Evolutionary conservation across 1,140 invertebrate genomes (phyloP).

Genomic region (Platyscapa corneri): DNA sequence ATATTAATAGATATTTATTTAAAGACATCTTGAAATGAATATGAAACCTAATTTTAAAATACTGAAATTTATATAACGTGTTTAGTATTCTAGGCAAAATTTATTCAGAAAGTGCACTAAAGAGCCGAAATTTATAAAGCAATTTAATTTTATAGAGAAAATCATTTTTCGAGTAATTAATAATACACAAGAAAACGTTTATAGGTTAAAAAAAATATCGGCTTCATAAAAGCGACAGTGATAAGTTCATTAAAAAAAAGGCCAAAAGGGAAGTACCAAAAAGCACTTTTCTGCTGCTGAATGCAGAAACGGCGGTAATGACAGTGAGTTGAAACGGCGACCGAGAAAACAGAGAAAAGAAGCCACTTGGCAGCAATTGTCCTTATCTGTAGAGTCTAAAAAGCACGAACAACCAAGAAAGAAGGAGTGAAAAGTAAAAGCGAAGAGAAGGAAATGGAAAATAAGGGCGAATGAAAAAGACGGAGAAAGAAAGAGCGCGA

Average conservation of each 20-base stretch:
- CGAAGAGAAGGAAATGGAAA: not conserved
- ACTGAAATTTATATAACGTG: no score
- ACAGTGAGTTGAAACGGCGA: conserved; percentile 29
- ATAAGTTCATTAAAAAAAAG: conserved; percentile 12
- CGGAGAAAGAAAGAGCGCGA: not conserved
- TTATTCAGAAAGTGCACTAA: no score
- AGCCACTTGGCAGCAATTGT: conserved; percentile 61
- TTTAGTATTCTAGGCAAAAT: no score
- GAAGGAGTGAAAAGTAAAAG: conserved; percentile 40
- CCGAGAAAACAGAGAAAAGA: conserved; percentile 44
- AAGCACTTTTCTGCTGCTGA: conserved; percentile 29
- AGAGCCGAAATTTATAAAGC: not conserved
- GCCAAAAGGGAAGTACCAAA: not conserved
- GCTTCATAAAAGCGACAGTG: conserved; percentile 36
- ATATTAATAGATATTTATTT: no score
- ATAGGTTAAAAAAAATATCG: conserved; percentile 6
- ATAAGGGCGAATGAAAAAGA: not conserved
- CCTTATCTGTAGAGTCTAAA: conserved; percentile 55
- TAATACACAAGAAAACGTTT: not conserved
- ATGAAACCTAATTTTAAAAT: no score
- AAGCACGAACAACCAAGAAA: conserved; percentile 17
- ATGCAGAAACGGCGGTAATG: conserved; percentile 30
- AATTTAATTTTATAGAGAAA: not conserved
- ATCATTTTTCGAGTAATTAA: not conserved
- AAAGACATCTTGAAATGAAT: no score